phyloP scores from a whole-genome alignment of 2,888 invertebrate genomes.

The Conomelus anceps region DNA sequence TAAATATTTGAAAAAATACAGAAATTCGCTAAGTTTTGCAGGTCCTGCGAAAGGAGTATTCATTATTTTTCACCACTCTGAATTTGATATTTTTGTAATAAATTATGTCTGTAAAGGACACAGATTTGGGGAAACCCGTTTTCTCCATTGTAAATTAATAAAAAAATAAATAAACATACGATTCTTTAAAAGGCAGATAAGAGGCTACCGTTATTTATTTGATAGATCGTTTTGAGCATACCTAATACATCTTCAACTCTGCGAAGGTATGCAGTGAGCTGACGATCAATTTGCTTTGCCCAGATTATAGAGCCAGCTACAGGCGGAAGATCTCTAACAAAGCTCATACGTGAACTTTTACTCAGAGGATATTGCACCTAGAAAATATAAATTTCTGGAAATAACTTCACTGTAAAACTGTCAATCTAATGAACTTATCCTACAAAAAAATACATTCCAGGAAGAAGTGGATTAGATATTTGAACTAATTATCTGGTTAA shows the following conservation, averaged over 20 bases:
- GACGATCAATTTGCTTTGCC: constrained; percentile 97
- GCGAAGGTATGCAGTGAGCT: constrained; percentile 90
- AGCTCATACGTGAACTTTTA: constrained; percentile 85
- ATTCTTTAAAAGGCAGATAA: too few relatives aligned
- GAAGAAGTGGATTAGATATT: too few relatives aligned
- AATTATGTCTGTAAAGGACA: too few relatives aligned
- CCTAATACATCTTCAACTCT: constrained; percentile 97
- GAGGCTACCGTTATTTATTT: constrained; percentile 4
- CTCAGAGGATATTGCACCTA: constrained; percentile 88
- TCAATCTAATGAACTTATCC: neutral
- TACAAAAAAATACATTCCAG: neutral
- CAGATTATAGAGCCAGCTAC: constrained; percentile 98
- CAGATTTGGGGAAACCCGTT: too few relatives aligned
- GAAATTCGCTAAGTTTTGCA: too few relatives aligned
- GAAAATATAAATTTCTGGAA: neutral
- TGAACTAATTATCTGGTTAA: too few relatives aligned
- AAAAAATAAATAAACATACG: too few relatives aligned
- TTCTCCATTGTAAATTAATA: too few relatives aligned
- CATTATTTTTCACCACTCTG: too few relatives aligned
- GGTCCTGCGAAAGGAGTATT: too few relatives aligned
- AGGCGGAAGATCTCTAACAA: constrained; percentile 89
- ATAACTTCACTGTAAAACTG: neutral
- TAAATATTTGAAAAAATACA: too few relatives aligned
- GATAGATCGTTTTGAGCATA: constrained; percentile 37
- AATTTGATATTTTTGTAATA: too few relatives aligned